Evolutionary conservation across 2,113 vertebrate species (phyloP), one percentile per base, ranked within the genome.

Genomic region (Falcunculus frontatus): DNA sequence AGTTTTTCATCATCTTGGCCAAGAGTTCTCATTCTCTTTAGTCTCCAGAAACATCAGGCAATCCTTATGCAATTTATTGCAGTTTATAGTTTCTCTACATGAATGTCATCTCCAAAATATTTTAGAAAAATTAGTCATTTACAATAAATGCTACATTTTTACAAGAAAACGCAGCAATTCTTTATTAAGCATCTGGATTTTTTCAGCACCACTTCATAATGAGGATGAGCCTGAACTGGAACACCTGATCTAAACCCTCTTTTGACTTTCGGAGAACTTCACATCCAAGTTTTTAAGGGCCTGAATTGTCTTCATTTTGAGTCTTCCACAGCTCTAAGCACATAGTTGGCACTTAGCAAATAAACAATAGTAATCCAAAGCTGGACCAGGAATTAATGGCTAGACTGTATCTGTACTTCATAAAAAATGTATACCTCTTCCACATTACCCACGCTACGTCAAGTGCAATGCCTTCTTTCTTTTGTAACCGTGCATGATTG

Each of bases 141-240:
- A 68, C 88, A 90, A 89, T 89, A 94, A 94, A 95, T 84, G 63
- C 74, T 93, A 83, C 35, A 69, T 87, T 97, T 95, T 96, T 94
- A 96, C 92, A 95, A 95, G 93, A 92, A 91, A 95, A 92, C 3
- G 10, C 44, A 88, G 64, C 0, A 4, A 84, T 92, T 84, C 64
- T 93, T 94, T 95, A 89, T 90, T 69, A 89, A 92, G 72, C 96
- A 96, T 96, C 95, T 96, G 96, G 96, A 87, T 89, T 93, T 96
- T 96, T 96, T 97, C 96, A 96, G 46, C 88, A 82, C 33, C 96
- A 96, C 96, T 96, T 96, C 93, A 89, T 96, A 96, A 96, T 50
- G 65, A 73, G 55, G 95, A 97, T 95, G 95, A 97, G 80, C 65
- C 86, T 93, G 90, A 96, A 95, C 75, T 91, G 94, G 89, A 96